Evolutionary conservation across 2,113 vertebrate species (phyloP).

Genomic region (Marmota monax): DNA sequence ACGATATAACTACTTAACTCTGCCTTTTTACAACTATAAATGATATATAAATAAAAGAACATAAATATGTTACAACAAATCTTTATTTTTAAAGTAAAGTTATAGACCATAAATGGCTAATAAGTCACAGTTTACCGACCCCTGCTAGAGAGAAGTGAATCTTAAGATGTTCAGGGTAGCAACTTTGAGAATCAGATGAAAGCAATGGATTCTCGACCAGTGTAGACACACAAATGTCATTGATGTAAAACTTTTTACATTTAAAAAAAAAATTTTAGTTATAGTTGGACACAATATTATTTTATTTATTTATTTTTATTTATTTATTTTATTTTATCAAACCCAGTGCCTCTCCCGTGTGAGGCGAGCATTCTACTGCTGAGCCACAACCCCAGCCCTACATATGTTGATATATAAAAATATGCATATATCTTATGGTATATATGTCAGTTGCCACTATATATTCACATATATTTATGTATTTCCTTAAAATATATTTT

Average conservation of each 20-base stretch:
- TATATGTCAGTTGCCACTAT: neutral
- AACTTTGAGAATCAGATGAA: conserved; percentile 16
- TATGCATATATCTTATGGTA: neutral
- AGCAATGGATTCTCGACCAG: neutral
- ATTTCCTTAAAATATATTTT: neutral
- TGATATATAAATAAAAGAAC: neutral
- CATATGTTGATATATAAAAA: neutral
- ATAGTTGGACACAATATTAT: too few species aligned
- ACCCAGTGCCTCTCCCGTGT: too few species aligned
- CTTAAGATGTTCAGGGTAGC: neutral
- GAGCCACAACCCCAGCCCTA: too few species aligned
- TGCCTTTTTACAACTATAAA: neutral
- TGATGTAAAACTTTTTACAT: neutral
- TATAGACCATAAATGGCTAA: neutral
- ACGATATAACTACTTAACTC: neutral
- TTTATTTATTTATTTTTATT: too few species aligned
- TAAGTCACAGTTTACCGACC: neutral
- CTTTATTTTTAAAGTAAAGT: neutral
- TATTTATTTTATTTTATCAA: too few species aligned
- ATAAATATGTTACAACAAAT: neutral
- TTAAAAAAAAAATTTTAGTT: too few species aligned
- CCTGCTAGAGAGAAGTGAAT: neutral
- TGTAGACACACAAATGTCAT: neutral
- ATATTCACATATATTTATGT: neutral
- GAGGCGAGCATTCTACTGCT: too few species aligned